phyloP scores from a whole-genome alignment of 53 echinoderm and acorn worm genomes.

The Patiria pectinifera region DNA sequence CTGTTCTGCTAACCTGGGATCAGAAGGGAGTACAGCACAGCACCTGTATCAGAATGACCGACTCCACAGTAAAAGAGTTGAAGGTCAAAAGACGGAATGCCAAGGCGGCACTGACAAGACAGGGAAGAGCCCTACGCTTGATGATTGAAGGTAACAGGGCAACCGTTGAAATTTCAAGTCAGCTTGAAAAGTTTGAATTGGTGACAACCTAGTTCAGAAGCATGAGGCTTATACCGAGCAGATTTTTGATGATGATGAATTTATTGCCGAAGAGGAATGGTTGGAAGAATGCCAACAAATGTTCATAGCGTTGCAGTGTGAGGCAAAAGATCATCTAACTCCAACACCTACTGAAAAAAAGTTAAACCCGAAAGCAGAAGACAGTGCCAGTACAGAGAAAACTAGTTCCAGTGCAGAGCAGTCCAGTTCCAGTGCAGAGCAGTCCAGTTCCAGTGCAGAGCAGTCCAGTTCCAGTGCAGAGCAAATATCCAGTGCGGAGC shows the following conservation, averaged over 20 bases:
- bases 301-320: too few relatives aligned
- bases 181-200: background rate
- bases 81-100: slow-evolving; percentile 28
- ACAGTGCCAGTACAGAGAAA: too few relatives aligned
- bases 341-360: too few relatives aligned
- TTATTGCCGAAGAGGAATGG: too few relatives aligned
- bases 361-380: too few relatives aligned
- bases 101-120: background rate
- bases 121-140: background rate
- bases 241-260: background rate
- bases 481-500: too few relatives aligned
- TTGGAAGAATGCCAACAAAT: too few relatives aligned
- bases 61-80: slow-evolving; percentile 11
- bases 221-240: slow-evolving; percentile 30
- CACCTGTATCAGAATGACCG: slow-evolving; percentile 2
- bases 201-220: slow-evolving; percentile 9
- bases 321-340: too few relatives aligned
- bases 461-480: too few relatives aligned
- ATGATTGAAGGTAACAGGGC: background rate
- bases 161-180: background rate
- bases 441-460: too few relatives aligned
- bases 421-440: too few relatives aligned
- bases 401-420: too few relatives aligned
- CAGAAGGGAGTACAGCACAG: background rate
- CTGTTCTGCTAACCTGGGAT: slow-evolving; percentile 22